Conservation (phyloP, 2,888 invertebrate genomes). For the Latheticus oryzae region DNA sequence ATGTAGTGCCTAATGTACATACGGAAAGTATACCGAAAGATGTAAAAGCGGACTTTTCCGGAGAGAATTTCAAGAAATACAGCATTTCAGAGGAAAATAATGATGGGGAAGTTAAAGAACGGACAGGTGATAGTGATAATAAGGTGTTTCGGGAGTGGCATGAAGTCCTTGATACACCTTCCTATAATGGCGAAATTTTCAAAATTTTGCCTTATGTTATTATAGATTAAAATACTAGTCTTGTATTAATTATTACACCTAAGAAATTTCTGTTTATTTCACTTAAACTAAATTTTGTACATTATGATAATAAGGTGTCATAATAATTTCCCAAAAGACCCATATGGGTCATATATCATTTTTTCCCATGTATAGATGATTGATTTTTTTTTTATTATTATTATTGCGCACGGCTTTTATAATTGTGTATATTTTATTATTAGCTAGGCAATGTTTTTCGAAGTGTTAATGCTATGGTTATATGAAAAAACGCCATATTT, state of each 20-base stretch:
- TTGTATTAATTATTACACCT: conserved; percentile 33
- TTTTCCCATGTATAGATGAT: conserved; percentile 29
- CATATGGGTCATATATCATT: conserved; percentile 29
- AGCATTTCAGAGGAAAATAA: conserved; percentile 63
- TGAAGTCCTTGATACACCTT: conserved; percentile 81
- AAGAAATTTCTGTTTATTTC: conserved; percentile 13
- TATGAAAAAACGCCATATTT: conserved; percentile 42
- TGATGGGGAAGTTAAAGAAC: conserved; percentile 45
- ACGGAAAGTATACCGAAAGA: conserved; percentile 59
- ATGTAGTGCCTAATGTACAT: conserved; percentile 66
- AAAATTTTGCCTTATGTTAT: conserved; percentile 97
- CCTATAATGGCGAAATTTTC: conserved; percentile 82
- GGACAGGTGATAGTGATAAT: conserved; percentile 48
- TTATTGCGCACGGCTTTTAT: conserved; percentile 50
- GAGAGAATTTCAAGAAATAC: conserved; percentile 64
- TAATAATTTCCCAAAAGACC: conserved; percentile 31
- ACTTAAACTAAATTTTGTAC: not conserved
- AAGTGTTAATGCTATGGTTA: conserved; percentile 35
- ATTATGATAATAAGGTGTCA: conserved; percentile 21
- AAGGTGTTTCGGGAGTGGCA: conserved; percentile 90
- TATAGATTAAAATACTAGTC: conserved; percentile 75
- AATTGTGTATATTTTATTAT: conserved; percentile 52
- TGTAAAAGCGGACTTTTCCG: conserved; percentile 53
- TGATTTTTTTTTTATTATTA: conserved; percentile 44
- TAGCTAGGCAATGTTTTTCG: conserved; percentile 41